A percentile compares a stretch with the other conserved stretches of the same genome.
phyloP scores from a whole-genome alignment of 2,888 invertebrate species.

The Agrochola macilenta region DNA sequence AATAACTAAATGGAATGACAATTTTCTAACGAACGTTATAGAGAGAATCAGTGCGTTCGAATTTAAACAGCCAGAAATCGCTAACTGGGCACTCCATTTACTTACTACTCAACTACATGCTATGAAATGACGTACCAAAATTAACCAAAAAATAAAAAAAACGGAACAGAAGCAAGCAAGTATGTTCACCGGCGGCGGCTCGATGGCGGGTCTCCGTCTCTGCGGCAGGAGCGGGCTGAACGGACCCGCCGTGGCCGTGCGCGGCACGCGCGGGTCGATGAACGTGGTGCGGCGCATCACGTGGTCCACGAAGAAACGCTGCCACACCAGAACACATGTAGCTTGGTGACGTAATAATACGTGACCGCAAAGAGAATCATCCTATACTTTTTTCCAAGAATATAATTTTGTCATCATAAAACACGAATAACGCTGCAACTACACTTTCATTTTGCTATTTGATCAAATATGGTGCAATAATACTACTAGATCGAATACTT shows the following conservation, averaged over 20 bases:
- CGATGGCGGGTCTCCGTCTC: slow-evolving; percentile 83
- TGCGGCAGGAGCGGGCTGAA: slow-evolving; percentile 86
- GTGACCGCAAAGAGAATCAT: background rate
- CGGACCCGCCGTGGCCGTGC: slow-evolving; percentile 92
- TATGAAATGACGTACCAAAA: slow-evolving; percentile 8
- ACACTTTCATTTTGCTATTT: background rate
- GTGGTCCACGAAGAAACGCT: slow-evolving; percentile 99
- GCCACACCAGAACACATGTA: slow-evolving; percentile 31
- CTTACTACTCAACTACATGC: background rate
- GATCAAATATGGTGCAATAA: background rate
- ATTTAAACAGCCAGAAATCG: background rate
- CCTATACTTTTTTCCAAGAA: background rate
- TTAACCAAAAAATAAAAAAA: slow-evolving; percentile 10
- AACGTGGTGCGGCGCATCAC: slow-evolving; percentile 97
- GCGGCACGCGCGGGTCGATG: slow-evolving; percentile 99
- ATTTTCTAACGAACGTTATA: background rate
- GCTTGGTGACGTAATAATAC: background rate
- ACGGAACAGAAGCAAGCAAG: background rate
- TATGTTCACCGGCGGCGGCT: slow-evolving; percentile 69
- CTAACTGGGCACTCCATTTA: background rate
- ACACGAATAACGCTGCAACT: background rate
- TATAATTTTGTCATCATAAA: background rate
- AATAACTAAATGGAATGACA: slow-evolving; percentile 31
- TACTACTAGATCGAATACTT: background rate
- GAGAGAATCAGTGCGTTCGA: background rate